phyloP scores from a whole-genome alignment of 2,797 vertebrate species.

The Phyllotis vaccarum region DNA sequence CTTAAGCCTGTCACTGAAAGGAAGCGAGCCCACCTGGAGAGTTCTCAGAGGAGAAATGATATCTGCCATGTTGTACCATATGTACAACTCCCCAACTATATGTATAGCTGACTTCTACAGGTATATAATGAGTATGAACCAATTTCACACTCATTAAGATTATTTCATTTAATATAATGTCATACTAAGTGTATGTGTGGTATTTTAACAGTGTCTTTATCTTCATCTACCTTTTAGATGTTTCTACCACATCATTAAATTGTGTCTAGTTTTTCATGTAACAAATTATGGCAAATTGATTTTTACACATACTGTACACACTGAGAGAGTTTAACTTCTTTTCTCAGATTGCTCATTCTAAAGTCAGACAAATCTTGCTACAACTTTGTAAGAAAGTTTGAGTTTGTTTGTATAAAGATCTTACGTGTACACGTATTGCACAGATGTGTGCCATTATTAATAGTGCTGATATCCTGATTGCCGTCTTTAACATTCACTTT shows the following conservation, averaged over 20 bases:
- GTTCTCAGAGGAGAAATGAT: background rate
- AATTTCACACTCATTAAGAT: background rate
- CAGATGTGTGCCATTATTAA: no score
- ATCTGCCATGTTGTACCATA: fast-evolving
- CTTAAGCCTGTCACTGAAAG: fast-evolving
- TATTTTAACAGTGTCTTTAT: background rate
- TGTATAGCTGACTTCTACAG: background rate
- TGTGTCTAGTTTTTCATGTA: background rate
- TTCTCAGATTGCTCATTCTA: background rate
- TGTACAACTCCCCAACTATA: background rate
- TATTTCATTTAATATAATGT: background rate
- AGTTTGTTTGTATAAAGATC: background rate
- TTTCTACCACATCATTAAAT: background rate
- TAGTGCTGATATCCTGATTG: no score
- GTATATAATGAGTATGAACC: no score
- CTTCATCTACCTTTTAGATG: background rate
- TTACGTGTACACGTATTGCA: background rate
- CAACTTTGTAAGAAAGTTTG: background rate
- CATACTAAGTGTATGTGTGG: background rate
- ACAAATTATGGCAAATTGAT: background rate
- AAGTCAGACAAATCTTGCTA: background rate
- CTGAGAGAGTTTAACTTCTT: background rate
- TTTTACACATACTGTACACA: background rate
- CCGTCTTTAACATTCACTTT: background rate
- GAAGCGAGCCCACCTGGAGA: background rate